A percentile compares a stretch with the other conserved stretches of the same genome.
Evolutionary conservation across 35 echinoderm and acorn worm species (phyloP).

Genomic region (Heliocidaris tuberculata): DNA sequence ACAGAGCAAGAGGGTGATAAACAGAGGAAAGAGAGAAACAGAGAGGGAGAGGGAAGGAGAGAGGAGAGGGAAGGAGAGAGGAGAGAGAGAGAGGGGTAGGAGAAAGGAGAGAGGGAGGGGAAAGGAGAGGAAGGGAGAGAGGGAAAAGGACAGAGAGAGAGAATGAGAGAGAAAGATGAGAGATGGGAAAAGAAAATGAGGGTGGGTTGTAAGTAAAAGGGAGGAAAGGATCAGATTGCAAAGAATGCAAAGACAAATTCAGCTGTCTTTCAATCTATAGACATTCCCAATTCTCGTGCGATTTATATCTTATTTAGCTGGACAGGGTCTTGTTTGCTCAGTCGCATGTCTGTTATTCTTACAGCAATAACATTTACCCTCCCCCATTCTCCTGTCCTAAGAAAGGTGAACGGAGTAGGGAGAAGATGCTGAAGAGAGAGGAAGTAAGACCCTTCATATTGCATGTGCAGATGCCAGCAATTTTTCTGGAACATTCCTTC

Average conservation of each 20-base stretch:
- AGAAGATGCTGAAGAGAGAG: neutral
- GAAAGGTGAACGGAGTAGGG: neutral
- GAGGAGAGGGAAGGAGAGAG: neutral
- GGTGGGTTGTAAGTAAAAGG: neutral
- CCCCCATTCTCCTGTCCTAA: neutral
- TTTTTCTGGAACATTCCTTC: too few species aligned
- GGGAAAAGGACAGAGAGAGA: neutral
- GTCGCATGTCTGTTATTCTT: slow-evolving; percentile 3
- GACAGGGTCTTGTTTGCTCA: neutral
- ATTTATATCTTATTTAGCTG: neutral
- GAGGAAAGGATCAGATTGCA: too few species aligned
- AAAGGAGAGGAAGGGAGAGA: neutral
- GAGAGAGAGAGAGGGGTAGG: neutral
- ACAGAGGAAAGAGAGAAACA: neutral
- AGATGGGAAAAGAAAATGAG: neutral
- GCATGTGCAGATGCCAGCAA: too few species aligned
- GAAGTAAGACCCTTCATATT: neutral
- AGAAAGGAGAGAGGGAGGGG: neutral
- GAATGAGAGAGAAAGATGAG: too few species aligned
- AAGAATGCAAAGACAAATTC: neutral
- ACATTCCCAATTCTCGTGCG: neutral
- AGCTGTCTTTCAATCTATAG: neutral
- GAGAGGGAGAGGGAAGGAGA: neutral
- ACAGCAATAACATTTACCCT: slow-evolving; percentile 11
- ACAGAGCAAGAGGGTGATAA: neutral